Conservation (phyloP, 2,797 vertebrate genomes). For the Sandelia bainsii region DNA sequence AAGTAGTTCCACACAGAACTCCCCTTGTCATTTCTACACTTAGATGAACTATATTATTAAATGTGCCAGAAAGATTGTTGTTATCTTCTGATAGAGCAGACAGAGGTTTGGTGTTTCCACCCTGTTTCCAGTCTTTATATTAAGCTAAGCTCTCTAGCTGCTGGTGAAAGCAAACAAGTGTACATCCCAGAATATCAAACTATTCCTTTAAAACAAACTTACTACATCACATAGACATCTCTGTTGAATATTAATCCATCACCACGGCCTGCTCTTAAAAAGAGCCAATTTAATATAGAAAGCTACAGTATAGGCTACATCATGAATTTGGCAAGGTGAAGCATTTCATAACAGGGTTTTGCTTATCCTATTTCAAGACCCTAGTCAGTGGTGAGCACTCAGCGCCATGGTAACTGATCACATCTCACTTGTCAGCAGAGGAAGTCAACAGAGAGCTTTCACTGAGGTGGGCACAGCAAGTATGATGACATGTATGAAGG, state of each 20-base stretch:
- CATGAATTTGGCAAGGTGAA: slow-evolving; percentile 50
- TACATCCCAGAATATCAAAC: not conserved
- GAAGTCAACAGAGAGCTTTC: slow-evolving; percentile 80
- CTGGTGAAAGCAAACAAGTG: not conserved
- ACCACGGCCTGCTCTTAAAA: slow-evolving; percentile 16
- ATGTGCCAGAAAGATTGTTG: not conserved
- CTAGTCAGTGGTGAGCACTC: slow-evolving; percentile 65
- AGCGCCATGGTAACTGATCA: slow-evolving; percentile 58
- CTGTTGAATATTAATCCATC: slow-evolving; percentile 20
- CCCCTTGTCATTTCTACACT: not conserved
- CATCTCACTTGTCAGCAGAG: slow-evolving; percentile 83
- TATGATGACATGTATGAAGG: slow-evolving; percentile 80
- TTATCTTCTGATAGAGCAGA: not conserved
- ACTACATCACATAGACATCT: slow-evolving; percentile 17
- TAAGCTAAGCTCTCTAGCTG: slow-evolving; percentile 17
- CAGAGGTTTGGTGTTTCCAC: not conserved
- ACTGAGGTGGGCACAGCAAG: slow-evolving; percentile 57
- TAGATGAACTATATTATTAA: not conserved
- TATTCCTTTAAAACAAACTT: slow-evolving; percentile 28
- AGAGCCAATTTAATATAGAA: slow-evolving; percentile 29
- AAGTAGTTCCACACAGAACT: not conserved
- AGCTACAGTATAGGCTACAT: slow-evolving; percentile 24
- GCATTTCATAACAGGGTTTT: slow-evolving; percentile 70
- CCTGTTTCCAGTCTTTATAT: not conserved
- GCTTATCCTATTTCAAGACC: slow-evolving; percentile 70